Evolutionary conservation across 2,113 vertebrate species (phyloP).

Genomic region (Triplophysa siluroides): DNA sequence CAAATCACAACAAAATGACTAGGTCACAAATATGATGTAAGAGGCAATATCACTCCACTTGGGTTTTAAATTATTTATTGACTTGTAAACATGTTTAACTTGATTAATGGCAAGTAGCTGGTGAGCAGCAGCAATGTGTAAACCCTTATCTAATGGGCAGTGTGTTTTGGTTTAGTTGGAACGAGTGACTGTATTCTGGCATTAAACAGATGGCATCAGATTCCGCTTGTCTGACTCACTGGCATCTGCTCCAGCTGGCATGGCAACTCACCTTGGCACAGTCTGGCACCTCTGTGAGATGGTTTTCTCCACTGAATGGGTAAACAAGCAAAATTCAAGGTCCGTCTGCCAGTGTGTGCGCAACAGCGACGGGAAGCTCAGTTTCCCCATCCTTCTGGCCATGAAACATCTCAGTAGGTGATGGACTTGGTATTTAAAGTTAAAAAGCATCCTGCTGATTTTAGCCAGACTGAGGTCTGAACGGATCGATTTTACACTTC

Average conservation of each 20-base stretch:
- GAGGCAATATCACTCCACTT: neutral
- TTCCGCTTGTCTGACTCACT: slow-evolving; percentile 40
- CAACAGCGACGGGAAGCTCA: neutral
- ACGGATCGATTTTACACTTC: neutral
- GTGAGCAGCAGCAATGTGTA: neutral
- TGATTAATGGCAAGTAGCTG: slow-evolving; percentile 31
- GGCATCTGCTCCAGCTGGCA: slow-evolving; percentile 48
- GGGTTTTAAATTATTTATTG: slow-evolving; percentile 16
- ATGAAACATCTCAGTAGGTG: neutral
- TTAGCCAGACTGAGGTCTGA: neutral
- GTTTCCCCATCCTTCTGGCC: neutral
- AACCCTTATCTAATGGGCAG: slow-evolving; percentile 29
- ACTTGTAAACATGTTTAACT: slow-evolving; percentile 30
- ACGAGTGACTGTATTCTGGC: slow-evolving; percentile 29
- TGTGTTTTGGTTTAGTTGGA: slow-evolving; percentile 34
- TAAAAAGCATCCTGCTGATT: slow-evolving; percentile 2
- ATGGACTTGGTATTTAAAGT: slow-evolving; percentile 21
- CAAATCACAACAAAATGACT: too few relatives aligned
- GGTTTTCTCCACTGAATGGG: slow-evolving; percentile 17
- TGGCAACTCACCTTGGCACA: slow-evolving; percentile 34
- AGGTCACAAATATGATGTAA: neutral
- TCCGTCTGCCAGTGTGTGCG: neutral
- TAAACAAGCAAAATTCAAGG: slow-evolving; percentile 20
- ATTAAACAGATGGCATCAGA: slow-evolving; percentile 50
- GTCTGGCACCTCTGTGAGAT: slow-evolving; percentile 44